A percentile compares a stretch with the other conserved stretches of the same genome.
phyloP scores from a whole-genome alignment of 2,113 vertebrate species.

The Chamaetylas fuelleborni region DNA sequence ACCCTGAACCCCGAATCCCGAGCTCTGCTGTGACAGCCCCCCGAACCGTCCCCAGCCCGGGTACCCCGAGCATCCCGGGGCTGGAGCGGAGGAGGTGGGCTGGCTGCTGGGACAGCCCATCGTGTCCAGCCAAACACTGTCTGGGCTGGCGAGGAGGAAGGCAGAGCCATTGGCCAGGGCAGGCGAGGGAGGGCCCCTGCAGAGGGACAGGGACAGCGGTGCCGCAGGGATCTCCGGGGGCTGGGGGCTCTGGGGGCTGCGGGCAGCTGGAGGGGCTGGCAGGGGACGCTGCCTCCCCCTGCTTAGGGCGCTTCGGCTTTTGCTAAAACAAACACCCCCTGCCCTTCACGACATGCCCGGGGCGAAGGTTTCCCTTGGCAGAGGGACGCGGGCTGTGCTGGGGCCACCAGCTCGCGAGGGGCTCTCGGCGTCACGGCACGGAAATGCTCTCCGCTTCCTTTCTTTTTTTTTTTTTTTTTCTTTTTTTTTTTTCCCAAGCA shows the following conservation, averaged over 20 bases:
- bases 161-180: neutral
- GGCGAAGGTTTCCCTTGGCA: neutral
- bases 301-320: neutral
- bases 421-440: neutral
- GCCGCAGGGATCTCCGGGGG: neutral
- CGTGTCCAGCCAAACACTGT: rapidly evolving
- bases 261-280: neutral
- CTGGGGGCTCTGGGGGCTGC: no score
- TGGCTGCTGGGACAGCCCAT: neutral
- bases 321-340: rapidly evolving
- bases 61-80: rapidly evolving
- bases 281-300: neutral
- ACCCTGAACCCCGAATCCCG: neutral
- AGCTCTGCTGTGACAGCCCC: neutral
- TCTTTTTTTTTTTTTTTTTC: neutral
- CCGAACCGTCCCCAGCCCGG: no score
- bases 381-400: neutral
- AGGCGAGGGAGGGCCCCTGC: rapidly evolving
- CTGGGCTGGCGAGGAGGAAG: neutral
- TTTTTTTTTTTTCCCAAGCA: neutral
- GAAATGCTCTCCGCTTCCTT: neutral
- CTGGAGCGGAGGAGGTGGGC: neutral
- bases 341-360: rapidly evolving
- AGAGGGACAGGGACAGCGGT: neutral
- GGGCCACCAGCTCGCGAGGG: neutral